Base-by-base conservation (phyloP, 2,888 invertebrate genomes). In the Drosophila robusta region DNA sequence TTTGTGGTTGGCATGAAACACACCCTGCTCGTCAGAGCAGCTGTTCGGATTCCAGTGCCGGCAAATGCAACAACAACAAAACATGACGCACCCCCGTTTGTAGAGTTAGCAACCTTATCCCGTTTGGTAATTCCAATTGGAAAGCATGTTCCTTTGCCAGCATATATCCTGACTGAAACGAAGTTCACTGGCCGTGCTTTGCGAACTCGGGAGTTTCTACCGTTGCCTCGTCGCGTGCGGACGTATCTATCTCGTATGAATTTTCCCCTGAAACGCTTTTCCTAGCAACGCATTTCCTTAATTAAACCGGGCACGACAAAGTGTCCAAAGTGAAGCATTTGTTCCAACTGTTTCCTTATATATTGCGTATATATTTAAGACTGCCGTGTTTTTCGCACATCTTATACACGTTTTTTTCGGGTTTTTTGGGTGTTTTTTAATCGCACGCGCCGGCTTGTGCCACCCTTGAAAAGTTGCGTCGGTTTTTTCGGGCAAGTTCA, bases 151-250 rank as follows among this genome's bases (percentile, higher is more conserved):
- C 50, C 46, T 49, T 26, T 41, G 56, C 74, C 77, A 74, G 87
- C 73, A 73, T 74, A 61, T 44, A 66, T 54, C 44, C 56, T 67
- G 55, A 34, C 34, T 44, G 32, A 22, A 50, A 66, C 80, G 82
- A 82, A 84, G 90, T 90, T 90, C 90, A 89, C 75, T 89, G 83
- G 78, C 90, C 89, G 88, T 81, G 39, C 39, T 5, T 4, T 54
- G 47, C 49, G 22, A 54, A 62, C 72, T 66, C 83, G 56, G 76
- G 86, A 90, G 90, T 90, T 89, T 83, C 78, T 73, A 84, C 75
- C 87, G 86, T 83, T 83, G 61, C 66, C 67, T 83, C 77, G 78
- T 72, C 75, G 80, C 80, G 87, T 77, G 68, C 78, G 82, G 84
- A 86, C 88, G 81, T 80, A 56, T 49, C 26, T 41, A 9, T 22